Conservation (phyloP, 2,888 invertebrate genomes). For the Eupithecia subfuscata region DNA sequence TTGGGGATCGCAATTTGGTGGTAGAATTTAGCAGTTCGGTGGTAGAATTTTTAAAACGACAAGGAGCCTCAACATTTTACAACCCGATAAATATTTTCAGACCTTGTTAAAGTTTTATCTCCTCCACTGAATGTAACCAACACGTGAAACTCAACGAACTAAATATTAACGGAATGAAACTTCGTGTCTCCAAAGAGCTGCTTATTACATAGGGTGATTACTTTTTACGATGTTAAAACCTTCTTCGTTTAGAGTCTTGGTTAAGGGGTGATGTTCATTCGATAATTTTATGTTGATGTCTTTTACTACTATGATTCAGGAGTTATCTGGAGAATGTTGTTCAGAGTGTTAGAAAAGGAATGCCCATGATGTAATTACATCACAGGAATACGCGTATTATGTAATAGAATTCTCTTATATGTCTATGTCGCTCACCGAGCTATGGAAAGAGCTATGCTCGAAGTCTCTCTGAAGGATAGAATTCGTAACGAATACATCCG, state of each 20-base stretch:
- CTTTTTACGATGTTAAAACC: conserved; percentile 39
- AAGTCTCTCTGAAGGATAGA: no score
- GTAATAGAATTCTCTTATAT: no score
- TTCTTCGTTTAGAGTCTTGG: conserved; percentile 29
- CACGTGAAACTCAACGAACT: conserved; percentile 24
- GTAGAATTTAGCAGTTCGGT: no score
- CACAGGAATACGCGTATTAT: no score
- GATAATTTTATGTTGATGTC: conserved; percentile 13
- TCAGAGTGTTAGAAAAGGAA: not conserved
- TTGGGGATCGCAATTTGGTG: no score
- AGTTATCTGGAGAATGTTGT: not conserved
- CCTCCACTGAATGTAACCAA: conserved; percentile 5
- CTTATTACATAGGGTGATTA: conserved; percentile 34
- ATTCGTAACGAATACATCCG: no score
- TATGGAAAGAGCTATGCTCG: no score
- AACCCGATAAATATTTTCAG: not conserved
- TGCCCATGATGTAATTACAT: not conserved
- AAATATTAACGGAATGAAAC: conserved; percentile 37
- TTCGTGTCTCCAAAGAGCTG: conserved; percentile 33
- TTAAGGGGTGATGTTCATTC: conserved; percentile 16
- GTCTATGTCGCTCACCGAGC: no score
- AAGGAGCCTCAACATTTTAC: not conserved
- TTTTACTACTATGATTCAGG: not conserved
- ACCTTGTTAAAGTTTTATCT: not conserved
- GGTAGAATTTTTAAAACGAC: no score